Evolutionary conservation across 2,113 vertebrate species (phyloP).

Genomic region (Suncus etruscus): DNA sequence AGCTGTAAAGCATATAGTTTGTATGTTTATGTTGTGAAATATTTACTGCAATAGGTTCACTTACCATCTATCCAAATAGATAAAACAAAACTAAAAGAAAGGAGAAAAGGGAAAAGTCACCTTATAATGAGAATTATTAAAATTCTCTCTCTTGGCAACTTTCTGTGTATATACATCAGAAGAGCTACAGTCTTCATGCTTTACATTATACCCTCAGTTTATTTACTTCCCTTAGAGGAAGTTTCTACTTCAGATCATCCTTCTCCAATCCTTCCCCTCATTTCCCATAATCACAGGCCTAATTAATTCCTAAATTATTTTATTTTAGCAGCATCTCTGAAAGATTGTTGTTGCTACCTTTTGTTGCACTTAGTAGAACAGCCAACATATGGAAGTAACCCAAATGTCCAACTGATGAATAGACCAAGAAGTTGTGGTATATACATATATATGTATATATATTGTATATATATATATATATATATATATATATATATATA

Average conservation of each 20-base stretch:
- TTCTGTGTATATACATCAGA: neutral
- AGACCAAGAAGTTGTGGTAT: too few species aligned
- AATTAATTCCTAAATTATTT: constrained; percentile 18
- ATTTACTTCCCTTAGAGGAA: neutral
- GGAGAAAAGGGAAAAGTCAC: neutral
- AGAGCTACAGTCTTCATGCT: neutral
- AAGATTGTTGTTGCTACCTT: neutral
- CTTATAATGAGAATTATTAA: neutral
- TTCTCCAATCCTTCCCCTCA: neutral
- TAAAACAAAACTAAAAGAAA: neutral
- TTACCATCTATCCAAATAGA: neutral
- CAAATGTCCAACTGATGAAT: too few species aligned
- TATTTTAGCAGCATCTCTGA: neutral
- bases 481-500: too few species aligned
- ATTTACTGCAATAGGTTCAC: neutral
- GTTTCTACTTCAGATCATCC: neutral
- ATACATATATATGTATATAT: too few species aligned
- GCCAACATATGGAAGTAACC: too few species aligned
- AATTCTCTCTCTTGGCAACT: neutral
- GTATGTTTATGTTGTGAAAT: neutral
- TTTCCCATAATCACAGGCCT: neutral
- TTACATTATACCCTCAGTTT: neutral
- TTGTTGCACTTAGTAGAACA: neutral
- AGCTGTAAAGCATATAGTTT: neutral
- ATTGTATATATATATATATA: too few species aligned